These are phyloP conservation scores for Canis aureus DNA, from an alignment of 2,113 vertebrate species.

Conservation along the genomic window DNA sequence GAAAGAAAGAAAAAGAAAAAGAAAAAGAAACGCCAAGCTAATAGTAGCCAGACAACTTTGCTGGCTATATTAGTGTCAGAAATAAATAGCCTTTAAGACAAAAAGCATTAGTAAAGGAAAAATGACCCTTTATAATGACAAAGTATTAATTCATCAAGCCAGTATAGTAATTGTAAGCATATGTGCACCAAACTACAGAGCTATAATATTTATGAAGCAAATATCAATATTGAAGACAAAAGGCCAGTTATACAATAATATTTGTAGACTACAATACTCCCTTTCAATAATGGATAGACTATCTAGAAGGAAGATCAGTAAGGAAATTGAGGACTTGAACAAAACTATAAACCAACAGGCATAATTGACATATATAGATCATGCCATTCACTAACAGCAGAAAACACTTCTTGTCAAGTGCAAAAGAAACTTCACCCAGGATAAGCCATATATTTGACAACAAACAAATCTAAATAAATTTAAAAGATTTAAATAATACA, in stretches of 20 bases:
- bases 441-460: not conserved
- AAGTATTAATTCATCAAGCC: not conserved
- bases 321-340: accelerated
- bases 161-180: not conserved
- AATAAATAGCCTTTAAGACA: no score
- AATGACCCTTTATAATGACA: not conserved
- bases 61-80: not conserved
- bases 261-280: not conserved
- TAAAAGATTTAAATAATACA: not conserved
- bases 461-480: not conserved
- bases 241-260: not conserved
- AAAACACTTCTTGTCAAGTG: not conserved
- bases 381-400: accelerated
- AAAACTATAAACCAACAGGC: no score
- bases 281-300: not conserved
- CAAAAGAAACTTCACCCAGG: not conserved
- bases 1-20: not conserved
- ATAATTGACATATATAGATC: accelerated
- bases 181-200: not conserved
- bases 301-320: not conserved
- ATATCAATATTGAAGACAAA: not conserved
- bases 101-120: not conserved
- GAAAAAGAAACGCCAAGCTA: not conserved
- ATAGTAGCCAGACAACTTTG: not conserved
- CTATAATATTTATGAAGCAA: not conserved